A percentile compares a stretch with the other conserved stretches of the same genome.
Evolutionary conservation across 2,888 invertebrate species (phyloP).

Genomic region (Melanchra persicariae): DNA sequence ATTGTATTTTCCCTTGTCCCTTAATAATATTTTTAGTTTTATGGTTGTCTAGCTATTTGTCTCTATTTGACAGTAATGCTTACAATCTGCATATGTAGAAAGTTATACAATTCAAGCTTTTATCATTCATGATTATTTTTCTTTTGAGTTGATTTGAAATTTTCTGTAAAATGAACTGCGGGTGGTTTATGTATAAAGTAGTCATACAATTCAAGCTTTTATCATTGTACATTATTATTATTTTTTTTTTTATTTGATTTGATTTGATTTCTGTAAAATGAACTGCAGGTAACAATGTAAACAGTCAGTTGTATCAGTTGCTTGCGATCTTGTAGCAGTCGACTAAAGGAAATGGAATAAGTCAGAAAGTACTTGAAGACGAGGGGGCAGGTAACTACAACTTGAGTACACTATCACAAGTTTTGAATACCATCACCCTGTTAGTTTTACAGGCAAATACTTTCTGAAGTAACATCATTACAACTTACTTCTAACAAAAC

Average conservation of each 20-base stretch:
- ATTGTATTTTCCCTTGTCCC: too few relatives aligned
- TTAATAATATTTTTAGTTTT: too few relatives aligned
- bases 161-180: neutral
- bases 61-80: too few relatives aligned
- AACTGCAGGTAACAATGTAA: conserved; percentile 33
- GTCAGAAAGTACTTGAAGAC: conserved; percentile 41
- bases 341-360: conserved; percentile 56
- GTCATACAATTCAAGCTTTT: neutral
- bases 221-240: too few relatives aligned
- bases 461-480: conserved; percentile 36
- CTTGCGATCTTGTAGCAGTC: conserved; percentile 42
- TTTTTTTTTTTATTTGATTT: neutral
- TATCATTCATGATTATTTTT: neutral
- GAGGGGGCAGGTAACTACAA: conserved; percentile 43
- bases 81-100: neutral
- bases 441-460: conserved; percentile 42
- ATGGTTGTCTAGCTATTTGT: neutral
- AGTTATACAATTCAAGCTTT: neutral
- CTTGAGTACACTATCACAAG: conserved; percentile 55
- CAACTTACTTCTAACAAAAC: conserved; percentile 20
- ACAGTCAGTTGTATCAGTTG: conserved; percentile 46
- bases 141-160: neutral
- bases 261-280: neutral
- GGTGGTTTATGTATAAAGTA: neutral
- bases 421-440: conserved; percentile 43